Evolutionary conservation across 1,140 invertebrate genomes (phyloP).

Genomic region (Pissodes strobi): DNA sequence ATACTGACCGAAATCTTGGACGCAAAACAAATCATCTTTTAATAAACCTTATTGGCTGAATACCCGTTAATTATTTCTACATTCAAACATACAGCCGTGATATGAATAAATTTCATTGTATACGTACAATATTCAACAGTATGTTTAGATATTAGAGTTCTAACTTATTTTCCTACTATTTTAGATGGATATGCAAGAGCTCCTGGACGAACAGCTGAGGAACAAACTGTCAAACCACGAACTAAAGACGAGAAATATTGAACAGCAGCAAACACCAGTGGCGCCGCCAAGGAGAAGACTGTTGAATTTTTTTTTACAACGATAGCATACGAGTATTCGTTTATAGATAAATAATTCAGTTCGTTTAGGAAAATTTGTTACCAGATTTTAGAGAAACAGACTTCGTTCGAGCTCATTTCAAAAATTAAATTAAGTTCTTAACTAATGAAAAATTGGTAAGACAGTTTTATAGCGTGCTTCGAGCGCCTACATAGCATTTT

Average conservation of each 20-base stretch:
- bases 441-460: neutral
- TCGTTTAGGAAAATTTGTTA: slow-evolving; percentile 7
- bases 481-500: neutral
- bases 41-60: too few relatives aligned
- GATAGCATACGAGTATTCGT: slow-evolving; percentile 44
- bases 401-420: too few relatives aligned
- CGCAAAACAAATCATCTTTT: too few relatives aligned
- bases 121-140: too few relatives aligned
- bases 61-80: too few relatives aligned
- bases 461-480: neutral
- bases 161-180: too few relatives aligned
- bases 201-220: slow-evolving; percentile 88
- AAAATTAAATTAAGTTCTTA: neutral
- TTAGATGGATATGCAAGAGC: slow-evolving; percentile 91
- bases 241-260: slow-evolving; percentile 42
- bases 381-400: neutral
- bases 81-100: too few relatives aligned
- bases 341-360: neutral
- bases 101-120: too few relatives aligned
- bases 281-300: slow-evolving; percentile 46
- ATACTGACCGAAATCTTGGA: too few relatives aligned
- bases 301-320: slow-evolving; percentile 49
- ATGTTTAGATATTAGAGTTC: too few relatives aligned
- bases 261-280: slow-evolving; percentile 28
- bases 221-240: slow-evolving; percentile 72